Evolutionary conservation across 2,113 vertebrate species (phyloP).

Genomic region (Brachyhypopomus gauderio): DNA sequence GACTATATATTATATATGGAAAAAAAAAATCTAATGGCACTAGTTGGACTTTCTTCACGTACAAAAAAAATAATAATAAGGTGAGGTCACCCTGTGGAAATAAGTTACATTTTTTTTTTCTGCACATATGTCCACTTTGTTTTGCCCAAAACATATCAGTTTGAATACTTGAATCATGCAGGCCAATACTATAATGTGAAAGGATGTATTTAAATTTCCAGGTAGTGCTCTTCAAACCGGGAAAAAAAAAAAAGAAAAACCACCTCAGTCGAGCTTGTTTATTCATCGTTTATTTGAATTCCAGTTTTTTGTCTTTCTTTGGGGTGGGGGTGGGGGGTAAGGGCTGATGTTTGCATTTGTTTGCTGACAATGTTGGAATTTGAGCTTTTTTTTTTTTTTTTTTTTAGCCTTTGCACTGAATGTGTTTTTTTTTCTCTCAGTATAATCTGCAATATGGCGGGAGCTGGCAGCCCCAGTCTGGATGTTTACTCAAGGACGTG

Average conservation of each 20-base stretch:
- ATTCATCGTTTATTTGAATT: constrained; percentile 88
- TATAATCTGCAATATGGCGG: constrained; percentile 84
- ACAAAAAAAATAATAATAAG: constrained; percentile 70
- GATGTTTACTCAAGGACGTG: constrained; percentile 97
- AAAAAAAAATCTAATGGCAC: constrained; percentile 82
- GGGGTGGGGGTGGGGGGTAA: constrained; percentile 20
- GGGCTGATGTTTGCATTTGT: constrained; percentile 78
- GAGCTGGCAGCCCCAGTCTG: constrained; percentile 90
- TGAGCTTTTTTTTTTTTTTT: constrained; percentile 84
- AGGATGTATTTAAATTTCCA: constrained; percentile 98
- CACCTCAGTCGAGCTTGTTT: constrained; percentile 87
- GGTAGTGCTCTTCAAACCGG: constrained; percentile 89
- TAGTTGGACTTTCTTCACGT: constrained; percentile 88
- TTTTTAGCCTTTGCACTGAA: constrained; percentile 97
- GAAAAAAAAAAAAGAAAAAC: constrained; percentile 76
- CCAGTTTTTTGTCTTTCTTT: constrained; percentile 72
- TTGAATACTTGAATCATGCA: constrained; percentile 99
- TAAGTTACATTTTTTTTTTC: constrained; percentile 83
- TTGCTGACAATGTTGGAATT: constrained; percentile 90
- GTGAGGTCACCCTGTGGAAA: constrained; percentile 92
- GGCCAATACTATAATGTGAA: constrained; percentile 99
- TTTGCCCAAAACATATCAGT: constrained; percentile 99
- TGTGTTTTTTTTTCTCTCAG: constrained; percentile 86
- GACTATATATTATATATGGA: constrained; percentile 50
- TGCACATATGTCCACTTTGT: constrained; percentile 99